Conservation (phyloP, 2,888 invertebrate genomes). For the Hylaea fasciaria region DNA sequence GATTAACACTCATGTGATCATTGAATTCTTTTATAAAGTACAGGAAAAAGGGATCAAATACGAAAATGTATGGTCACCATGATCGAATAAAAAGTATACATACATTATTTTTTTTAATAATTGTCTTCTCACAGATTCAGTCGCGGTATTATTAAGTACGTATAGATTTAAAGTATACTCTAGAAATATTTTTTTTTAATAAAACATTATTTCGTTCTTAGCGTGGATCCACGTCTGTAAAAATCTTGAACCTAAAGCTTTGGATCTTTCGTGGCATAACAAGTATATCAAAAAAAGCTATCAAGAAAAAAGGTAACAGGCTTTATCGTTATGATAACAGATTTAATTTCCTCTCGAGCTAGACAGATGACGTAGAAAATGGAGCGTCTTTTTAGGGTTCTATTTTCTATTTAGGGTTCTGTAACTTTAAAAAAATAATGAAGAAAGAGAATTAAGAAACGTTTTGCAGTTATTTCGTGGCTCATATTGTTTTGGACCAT, state of each 20-base stretch:
- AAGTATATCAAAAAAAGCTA: constrained; percentile 42
- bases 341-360: constrained; percentile 75
- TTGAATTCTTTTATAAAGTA: no score
- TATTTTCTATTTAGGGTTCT: constrained; percentile 14
- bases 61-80: no score
- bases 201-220: no score
- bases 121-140: no score
- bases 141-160: no score
- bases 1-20: no score
- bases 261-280: constrained; percentile 37
- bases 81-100: no score
- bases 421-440: neutral
- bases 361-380: constrained; percentile 67
- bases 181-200: no score
- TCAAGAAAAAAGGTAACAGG: constrained; percentile 61
- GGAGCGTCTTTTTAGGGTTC: constrained; percentile 25
- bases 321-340: constrained; percentile 62
- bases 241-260: neutral
- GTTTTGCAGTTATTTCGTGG: neutral
- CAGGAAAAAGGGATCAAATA: no score
- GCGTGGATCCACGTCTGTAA: neutral
- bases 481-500: neutral
- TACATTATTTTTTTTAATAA: no score
- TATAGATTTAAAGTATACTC: no score
- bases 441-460: neutral